A percentile compares a stretch with the other conserved stretches of the same genome.
Conservation (phyloP, 2,113 vertebrate genomes). For the Vulpes vulpes region DNA sequence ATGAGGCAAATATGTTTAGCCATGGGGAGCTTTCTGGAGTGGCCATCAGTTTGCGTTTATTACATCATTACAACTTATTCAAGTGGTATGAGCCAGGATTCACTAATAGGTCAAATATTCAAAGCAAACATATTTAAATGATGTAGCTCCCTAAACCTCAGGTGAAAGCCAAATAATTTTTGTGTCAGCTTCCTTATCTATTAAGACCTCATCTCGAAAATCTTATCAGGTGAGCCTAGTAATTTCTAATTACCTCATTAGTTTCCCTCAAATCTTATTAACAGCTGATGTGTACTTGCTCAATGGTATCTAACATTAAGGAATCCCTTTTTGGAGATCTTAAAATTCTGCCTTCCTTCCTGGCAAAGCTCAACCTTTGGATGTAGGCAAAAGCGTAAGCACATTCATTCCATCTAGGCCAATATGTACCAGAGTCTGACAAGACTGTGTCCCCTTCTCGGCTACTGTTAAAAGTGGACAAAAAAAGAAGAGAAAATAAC, state of each 20-base stretch:
- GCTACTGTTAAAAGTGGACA: background rate
- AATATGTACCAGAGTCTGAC: background rate
- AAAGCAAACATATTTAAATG: background rate
- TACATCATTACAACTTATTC: constrained; percentile 36
- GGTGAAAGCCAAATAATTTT: constrained; percentile 28
- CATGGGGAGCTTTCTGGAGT: constrained; percentile 1
- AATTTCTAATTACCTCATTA: background rate
- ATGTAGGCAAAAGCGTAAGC: constrained; percentile 12
- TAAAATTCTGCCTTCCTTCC: background rate
- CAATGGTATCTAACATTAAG: background rate
- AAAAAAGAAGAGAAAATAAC: constrained; percentile 31
- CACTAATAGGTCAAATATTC: background rate
- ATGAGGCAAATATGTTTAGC: constrained; percentile 39
- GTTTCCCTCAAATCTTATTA: background rate
- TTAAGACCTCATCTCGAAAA: background rate
- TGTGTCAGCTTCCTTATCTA: background rate
- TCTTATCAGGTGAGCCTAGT: background rate
- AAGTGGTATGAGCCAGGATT: constrained; percentile 47
- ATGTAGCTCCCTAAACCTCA: background rate
- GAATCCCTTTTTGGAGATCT: background rate
- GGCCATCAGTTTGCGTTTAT: background rate
- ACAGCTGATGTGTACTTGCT: background rate
- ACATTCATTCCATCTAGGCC: background rate
- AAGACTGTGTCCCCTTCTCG: background rate
- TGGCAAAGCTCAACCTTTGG: background rate